Percentiles rank a stretch among this genome's conserved stretches.
These are phyloP conservation scores for Eupithecia exiguata DNA, from an alignment of 2,888 invertebrate species.

Conservation along the genomic window DNA sequence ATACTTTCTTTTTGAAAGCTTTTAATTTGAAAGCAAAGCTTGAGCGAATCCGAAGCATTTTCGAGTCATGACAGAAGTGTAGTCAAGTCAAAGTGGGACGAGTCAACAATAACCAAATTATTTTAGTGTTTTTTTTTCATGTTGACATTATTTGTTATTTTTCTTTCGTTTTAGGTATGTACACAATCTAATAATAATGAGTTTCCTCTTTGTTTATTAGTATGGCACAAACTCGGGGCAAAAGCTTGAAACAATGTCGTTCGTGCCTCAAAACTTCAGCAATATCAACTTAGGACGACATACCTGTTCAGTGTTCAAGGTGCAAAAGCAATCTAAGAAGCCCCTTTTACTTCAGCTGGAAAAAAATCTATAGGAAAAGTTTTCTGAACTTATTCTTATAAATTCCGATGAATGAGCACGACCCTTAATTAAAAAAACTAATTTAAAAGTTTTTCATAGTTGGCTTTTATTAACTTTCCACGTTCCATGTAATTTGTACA, in stretches of 20 bases:
- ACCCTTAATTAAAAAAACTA: slow-evolving; percentile 9
- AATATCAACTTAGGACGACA: slow-evolving; percentile 6
- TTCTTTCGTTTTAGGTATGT: background rate
- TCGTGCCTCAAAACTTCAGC: slow-evolving; percentile 10
- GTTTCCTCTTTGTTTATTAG: background rate
- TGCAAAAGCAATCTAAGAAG: slow-evolving; percentile 2
- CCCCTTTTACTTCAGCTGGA: slow-evolving; percentile 4
- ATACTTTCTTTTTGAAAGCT: too few relatives aligned
- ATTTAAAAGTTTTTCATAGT: slow-evolving; percentile 9
- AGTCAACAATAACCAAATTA: too few relatives aligned
- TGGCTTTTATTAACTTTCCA: background rate
- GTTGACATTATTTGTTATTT: too few relatives aligned
- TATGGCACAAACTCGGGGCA: background rate
- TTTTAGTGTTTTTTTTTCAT: too few relatives aligned
- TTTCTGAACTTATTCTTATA: slow-evolving; percentile 1
- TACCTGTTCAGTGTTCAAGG: slow-evolving; percentile 4
- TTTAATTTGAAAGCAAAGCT: background rate
- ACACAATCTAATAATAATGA: background rate
- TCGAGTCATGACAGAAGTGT: background rate
- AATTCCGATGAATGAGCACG: background rate
- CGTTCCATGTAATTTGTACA: slow-evolving; percentile 2
- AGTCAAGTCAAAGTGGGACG: background rate
- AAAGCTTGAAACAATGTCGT: slow-evolving; percentile 12
- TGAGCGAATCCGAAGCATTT: background rate
- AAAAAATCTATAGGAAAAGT: slow-evolving; percentile 14